Conservation (phyloP, 2,888 invertebrate species). For the Drosophila mettleri region DNA sequence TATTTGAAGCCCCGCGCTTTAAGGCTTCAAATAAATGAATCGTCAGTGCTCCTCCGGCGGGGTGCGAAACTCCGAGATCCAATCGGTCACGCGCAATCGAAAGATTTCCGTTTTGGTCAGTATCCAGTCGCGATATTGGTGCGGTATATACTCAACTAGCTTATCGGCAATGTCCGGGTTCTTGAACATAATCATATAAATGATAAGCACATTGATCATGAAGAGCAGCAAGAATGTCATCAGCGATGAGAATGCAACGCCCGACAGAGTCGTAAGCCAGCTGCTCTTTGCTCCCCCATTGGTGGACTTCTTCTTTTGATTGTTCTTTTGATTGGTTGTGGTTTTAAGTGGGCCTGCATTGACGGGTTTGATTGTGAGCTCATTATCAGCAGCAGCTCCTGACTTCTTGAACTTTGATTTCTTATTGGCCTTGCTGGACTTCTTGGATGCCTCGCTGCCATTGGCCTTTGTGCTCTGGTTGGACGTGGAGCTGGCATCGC, state of each 20-base stretch:
- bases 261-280: conserved; percentile 40
- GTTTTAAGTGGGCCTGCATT: conserved; percentile 28
- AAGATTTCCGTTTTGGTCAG: conserved; percentile 83
- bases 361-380: conserved; percentile 62
- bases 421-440: conserved; percentile 68
- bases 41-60: conserved; percentile 83
- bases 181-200: conserved; percentile 84
- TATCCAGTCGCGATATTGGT: conserved; percentile 83
- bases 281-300: conserved; percentile 30
- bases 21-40: conserved; percentile 82
- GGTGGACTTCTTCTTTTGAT: conserved; percentile 57
- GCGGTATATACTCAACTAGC: conserved; percentile 82
- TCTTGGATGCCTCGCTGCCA: conserved; percentile 43
- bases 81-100: conserved; percentile 82
- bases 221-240: conserved; percentile 82
- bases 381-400: conserved; percentile 49
- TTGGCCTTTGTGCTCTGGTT: conserved; percentile 40
- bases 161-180: conserved; percentile 84
- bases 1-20: conserved; percentile 72
- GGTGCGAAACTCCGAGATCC: conserved; percentile 83
- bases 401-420: conserved; percentile 69
- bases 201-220: conserved; percentile 79
- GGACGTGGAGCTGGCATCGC: conserved; percentile 43
- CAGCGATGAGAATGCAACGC: conserved; percentile 80
- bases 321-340: conserved; percentile 59